A percentile compares a stretch with the other conserved stretches of the same genome.
phyloP scores from a whole-genome alignment of 2,888 invertebrate species.

The Serripes groenlandicus region DNA sequence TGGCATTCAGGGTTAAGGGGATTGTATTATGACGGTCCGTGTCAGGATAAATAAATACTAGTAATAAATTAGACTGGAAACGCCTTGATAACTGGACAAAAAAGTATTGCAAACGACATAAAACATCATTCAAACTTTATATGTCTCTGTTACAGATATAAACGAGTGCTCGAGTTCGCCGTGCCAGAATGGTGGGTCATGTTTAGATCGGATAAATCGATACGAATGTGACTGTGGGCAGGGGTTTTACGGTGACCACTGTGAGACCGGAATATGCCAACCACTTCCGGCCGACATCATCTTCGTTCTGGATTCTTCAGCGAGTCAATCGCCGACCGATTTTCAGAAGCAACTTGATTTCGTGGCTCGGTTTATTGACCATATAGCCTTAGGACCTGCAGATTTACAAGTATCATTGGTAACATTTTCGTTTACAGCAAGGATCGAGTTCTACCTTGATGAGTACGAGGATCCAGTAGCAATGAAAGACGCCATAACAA shows the following conservation, averaged over 20 bases:
- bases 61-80: too few relatives aligned
- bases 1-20: too few relatives aligned
- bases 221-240: slow-evolving; percentile 23
- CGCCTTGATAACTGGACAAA: too few relatives aligned
- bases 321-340: slow-evolving; percentile 29
- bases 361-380: slow-evolving; percentile 23
- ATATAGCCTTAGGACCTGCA: slow-evolving; percentile 27
- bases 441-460: slow-evolving; percentile 32
- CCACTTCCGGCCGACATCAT: slow-evolving; percentile 45
- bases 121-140: too few relatives aligned
- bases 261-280: slow-evolving; percentile 42
- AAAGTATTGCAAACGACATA: too few relatives aligned
- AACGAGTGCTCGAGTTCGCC: slow-evolving; percentile 26
- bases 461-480: slow-evolving; percentile 6
- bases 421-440: slow-evolving; percentile 34
- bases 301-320: slow-evolving; percentile 44
- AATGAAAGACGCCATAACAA: slow-evolving; percentile 20
- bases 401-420: slow-evolving; percentile 35
- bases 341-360: slow-evolving; percentile 41
- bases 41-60: too few relatives aligned
- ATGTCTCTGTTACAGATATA: slow-evolving; percentile 20
- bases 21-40: too few relatives aligned
- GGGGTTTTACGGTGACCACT: slow-evolving; percentile 19
- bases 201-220: slow-evolving; percentile 19
- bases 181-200: slow-evolving; percentile 32